Base-by-base conservation (phyloP, 2,888 invertebrate genomes). In the Netelia melanura region DNA sequence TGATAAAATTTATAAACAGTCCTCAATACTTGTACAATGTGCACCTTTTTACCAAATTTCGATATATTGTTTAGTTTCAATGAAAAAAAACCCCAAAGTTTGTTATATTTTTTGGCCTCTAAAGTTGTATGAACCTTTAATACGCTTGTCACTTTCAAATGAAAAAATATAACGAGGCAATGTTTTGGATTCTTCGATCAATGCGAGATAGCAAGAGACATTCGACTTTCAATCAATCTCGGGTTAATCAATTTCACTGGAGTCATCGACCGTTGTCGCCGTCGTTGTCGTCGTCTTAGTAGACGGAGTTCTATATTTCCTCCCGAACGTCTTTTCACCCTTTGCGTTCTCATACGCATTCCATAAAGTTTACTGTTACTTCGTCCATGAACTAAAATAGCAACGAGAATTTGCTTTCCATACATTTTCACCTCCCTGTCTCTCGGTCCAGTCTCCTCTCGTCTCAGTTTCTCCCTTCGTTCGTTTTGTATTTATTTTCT, bases 251-350 rank as follows among this genome's bases (percentile, higher is more conserved):
- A 76, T 71, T 79, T 64, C 62, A 11, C 52, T 21, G 72, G 25
- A 72, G 80, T 80, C 72, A 54, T 80, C 65, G 80, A 80, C 80
- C 72, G 80, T 80, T 30, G 54, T 56, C 71, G 10, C 67, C 65
- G 30, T 38, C 6, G 6, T 38, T 38, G 6, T 38, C 21, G 21
- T 38, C 38, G 5, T 38, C 38, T 38, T 38, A 6, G 58, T 58
- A 17, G 23, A 58, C 65, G 43, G 17, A 17, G 43, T 17, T 54
- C 30, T 9, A 14, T 74, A 52, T 68, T 68, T 68, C 68, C 81
- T 62, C 52, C 17, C 10, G 52, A 25, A 75, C 48, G 21, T 11
- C 74, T 68, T 67, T 52, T 48, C 58, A 21, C 48, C 48, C 72
- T 38, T 17, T 5, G 21, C 38, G 8, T 6, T 21, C 9, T 3